Evolutionary conservation across 1,140 invertebrate species (phyloP), one percentile per base, ranked within the genome.

Genomic region (Zelostemma sp.): DNA sequence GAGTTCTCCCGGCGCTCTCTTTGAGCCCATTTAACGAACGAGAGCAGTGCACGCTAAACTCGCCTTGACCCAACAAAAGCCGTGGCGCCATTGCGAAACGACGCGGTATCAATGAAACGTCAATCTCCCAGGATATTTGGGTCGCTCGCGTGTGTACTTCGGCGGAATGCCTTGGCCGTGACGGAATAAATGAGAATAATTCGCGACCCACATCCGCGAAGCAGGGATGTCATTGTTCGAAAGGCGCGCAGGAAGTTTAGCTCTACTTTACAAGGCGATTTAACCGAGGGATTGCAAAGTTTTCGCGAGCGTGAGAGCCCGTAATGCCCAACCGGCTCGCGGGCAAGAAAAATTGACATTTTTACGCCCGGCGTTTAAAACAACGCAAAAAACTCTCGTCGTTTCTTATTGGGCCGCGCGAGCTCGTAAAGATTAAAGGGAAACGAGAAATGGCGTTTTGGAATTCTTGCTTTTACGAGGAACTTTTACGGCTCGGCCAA

Each of bases 61-160:
- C 40, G 1, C 14, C 40, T 41, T 41, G 14, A 41, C 12, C 14
- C 40, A 15, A 38, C 35, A n/a, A n/a, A 38, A 14, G 1, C 40
- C 2, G 11, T 31, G 28, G 5, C 35, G 35, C 2, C 9, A 11
- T 4, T 38, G 35, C 9, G 35, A 38, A 38, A 38, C 9, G 9
- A 2, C 9, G 35, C 35, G 11, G 28, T 31, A 11, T 31, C 35
- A 11, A 38, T 38, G 35, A 38, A 11, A 38, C 9, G 35, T 11
- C 35, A 31, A 31, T 31, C 28, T 31, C 11, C 5, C 79, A 33
- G 95, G 43, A 49, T n/a, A 66, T 55, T 33, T 58, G 45, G 66
- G 58, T 63, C 66, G 47, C 28, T 47, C 49, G 59, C 33, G 25
- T 11, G 33, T 21, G 48, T 15, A 18, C 8, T 50, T 31, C 45